Conservation (phyloP, 1,140 invertebrate genomes). For the Drosophila lacertosa region DNA sequence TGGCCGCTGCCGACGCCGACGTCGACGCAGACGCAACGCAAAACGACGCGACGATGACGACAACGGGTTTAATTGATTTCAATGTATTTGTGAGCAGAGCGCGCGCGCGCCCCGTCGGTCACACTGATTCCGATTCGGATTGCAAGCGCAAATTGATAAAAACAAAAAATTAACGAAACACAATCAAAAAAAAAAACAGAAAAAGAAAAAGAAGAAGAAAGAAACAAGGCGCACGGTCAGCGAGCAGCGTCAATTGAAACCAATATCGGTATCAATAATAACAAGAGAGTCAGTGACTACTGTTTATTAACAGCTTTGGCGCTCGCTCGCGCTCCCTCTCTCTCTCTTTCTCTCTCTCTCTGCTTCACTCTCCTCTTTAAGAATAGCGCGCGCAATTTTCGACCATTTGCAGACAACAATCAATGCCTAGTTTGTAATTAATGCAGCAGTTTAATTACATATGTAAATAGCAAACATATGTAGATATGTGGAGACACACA, state of each 20-base stretch:
- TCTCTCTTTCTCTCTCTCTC: not conserved
- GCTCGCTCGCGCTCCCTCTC: not conserved
- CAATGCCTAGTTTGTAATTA: not conserved
- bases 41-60: slow-evolving; percentile 58
- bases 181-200: not conserved
- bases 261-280: slow-evolving; percentile 42
- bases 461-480: not conserved
- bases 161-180: not conserved
- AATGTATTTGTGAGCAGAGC: slow-evolving; percentile 63
- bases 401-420: slow-evolving; percentile 40
- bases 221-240: not conserved
- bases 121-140: slow-evolving; percentile 51
- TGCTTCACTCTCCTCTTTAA: not conserved
- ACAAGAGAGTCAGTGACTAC: slow-evolving; percentile 9
- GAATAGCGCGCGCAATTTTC: slow-evolving; percentile 29
- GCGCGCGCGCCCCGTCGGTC: slow-evolving; percentile 41
- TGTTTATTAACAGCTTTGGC: slow-evolving; percentile 26
- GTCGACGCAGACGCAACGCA: slow-evolving; percentile 66
- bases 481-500: too few relatives aligned
- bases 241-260: slow-evolving; percentile 27
- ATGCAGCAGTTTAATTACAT: not conserved
- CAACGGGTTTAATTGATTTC: slow-evolving; percentile 78
- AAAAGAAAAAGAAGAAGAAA: not conserved
- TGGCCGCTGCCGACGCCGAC: slow-evolving; percentile 8
- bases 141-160: slow-evolving; percentile 70